These are phyloP conservation scores for Sebastes itinus DNA, from an alignment of 2,797 vertebrate species.

Conservation along the genomic window DNA sequence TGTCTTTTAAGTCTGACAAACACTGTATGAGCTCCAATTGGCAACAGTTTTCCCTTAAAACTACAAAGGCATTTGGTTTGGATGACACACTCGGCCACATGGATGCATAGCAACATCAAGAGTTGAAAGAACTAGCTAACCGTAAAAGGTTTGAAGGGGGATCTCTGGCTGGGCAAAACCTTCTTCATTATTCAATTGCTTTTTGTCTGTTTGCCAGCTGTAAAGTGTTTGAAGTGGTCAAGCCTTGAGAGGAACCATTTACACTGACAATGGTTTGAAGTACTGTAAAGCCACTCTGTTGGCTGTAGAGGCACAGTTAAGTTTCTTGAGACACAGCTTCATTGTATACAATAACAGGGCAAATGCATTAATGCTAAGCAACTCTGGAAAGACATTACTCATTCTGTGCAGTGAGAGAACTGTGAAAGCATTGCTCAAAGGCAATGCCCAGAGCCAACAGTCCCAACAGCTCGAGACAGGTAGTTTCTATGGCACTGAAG, in stretches of 20 bases:
- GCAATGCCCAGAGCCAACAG: slow-evolving; percentile 58
- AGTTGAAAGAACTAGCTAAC: slow-evolving; percentile 52
- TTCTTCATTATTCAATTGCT: slow-evolving; percentile 55
- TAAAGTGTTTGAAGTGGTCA: slow-evolving; percentile 62
- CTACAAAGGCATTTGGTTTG: slow-evolving; percentile 49
- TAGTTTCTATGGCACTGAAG: slow-evolving; percentile 77
- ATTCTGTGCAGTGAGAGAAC: slow-evolving; percentile 57
- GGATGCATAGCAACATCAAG: slow-evolving; percentile 29
- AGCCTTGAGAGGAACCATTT: slow-evolving; percentile 44
- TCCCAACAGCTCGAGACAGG: slow-evolving; percentile 71
- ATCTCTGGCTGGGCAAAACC: slow-evolving; percentile 45
- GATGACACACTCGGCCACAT: slow-evolving; percentile 40
- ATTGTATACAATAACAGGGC: slow-evolving; percentile 63
- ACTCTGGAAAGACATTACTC: slow-evolving; percentile 72
- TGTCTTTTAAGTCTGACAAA: slow-evolving; percentile 38
- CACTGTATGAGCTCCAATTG: slow-evolving; percentile 15
- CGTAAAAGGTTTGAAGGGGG: slow-evolving; percentile 47
- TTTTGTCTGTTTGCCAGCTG: slow-evolving; percentile 58
- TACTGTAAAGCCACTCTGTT: slow-evolving; percentile 26
- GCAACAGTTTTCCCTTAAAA: slow-evolving; percentile 28
- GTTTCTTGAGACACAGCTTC: slow-evolving; percentile 29
- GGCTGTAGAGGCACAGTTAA: slow-evolving; percentile 3
- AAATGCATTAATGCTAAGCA: slow-evolving; percentile 66
- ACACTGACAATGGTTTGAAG: slow-evolving; percentile 49
- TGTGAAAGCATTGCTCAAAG: slow-evolving; percentile 69